Base-by-base conservation (phyloP, 37 sponge, comb jelly and placozoan genomes). In the Theonella swinhoei region DNA sequence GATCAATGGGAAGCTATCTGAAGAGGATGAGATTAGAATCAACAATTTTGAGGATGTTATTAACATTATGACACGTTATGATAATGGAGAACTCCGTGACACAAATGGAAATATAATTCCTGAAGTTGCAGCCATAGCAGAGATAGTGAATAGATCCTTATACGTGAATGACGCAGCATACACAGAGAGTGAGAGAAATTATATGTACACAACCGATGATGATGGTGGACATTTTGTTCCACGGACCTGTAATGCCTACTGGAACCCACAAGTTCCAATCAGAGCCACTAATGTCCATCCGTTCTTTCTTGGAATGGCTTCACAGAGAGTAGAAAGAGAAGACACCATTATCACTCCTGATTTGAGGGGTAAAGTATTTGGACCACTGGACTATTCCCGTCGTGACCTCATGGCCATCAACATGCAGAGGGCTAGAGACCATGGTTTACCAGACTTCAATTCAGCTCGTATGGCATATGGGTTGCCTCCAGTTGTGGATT, bases 341-440 rank as follows among this genome's bases (percentile, higher is more conserved):
- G 98, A 98, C 64, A 88, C 87, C 78, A 91, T 94, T 62, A 85
- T 98, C 68, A 94, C 96, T 29, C 85, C 87, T n/a, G 98, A 98
- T 82, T 70, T 98, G 69, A 85, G 92, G 81, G 96, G 96, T 43
- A 80, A 77, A 72, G 96, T 93, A 37, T 98, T 91, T 74, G 98
- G 98, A 31, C 93, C 94, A 3, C 81, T 95, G 68, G 94, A 98
- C 54, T 91, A 72, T 87, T 84, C 81, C n/a, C 83, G 98, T 31
- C 90, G 98, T 62, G 98, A 98, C 47, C 81, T 94, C 70, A 94
- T 98, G 94, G 98, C 98, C 35, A 69, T 93, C 61, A 95, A 95
- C 76, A 84, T 98, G 66, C 94, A 95, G 83, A 79, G 98, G 78
- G 98, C 91, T 17, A 73, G 98, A 38, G 98, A 98, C 72, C 94